Base-by-base conservation (phyloP, 2,888 invertebrate genomes). In the Junonia oenone region DNA sequence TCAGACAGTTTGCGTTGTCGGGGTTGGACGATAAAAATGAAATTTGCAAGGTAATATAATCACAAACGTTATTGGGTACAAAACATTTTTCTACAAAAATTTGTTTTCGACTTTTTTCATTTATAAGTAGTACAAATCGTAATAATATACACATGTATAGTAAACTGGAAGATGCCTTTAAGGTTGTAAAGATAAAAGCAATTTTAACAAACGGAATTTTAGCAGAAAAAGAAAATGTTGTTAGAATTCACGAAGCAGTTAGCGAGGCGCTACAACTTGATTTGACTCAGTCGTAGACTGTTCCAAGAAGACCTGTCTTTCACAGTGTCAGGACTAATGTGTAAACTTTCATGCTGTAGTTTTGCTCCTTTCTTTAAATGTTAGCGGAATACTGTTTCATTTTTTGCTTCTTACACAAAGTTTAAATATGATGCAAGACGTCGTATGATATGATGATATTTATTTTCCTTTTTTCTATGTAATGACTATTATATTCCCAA, bases 271-370 rank as follows among this genome's bases (percentile, higher is more conserved):
- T 57, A 62, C 62, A 60, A 64, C 61, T 66, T 68, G 66, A 68
- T 65, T 68, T 59, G 63, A 61, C 56, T 73, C 70, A 70, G 68
- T 77, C 68, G 66, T 63, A 74, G 75, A 80, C 81, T 79, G 76
- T 78, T 76, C 70, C 68, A 65, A 71, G 79, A 78, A 75, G 73
- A 71, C 69, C 78, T 78, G 80, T 81, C 79, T 63, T 59, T 54
- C 55, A 43, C 55, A 55, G 52, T 14, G 17, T 48, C 31, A 17
- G 38, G 31, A 51, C 11, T 49, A 46, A 53, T 58, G 50, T 45
- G 15, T 43, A 43, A 51, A 47, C 14, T 22, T 50, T 50, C 35
- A 9, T 27, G 9, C 37, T 54, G 29, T 47, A 26, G 6, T 38
- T 38, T 14, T 19, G 19, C 6, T 40, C 3, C 17, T 19, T 40